Percentiles rank a stretch among this genome's conserved stretches.
Conservation (phyloP, 2,888 invertebrate species). For the Melieria picta region DNA sequence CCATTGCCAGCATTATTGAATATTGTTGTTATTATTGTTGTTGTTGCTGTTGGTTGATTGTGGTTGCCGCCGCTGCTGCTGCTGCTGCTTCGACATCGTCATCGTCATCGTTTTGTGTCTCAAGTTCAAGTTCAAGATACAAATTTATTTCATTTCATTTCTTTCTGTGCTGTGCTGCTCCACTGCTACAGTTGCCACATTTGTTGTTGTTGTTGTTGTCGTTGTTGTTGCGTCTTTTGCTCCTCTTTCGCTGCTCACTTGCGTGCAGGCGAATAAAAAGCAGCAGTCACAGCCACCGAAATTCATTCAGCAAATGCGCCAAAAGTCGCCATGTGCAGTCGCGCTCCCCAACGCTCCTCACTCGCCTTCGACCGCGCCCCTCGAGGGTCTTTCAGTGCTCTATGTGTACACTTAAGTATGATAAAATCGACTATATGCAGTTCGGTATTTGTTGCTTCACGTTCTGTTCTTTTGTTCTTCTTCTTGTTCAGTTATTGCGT, state of each 20-base stretch:
- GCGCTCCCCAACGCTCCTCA: too few species aligned
- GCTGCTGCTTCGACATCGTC: not conserved
- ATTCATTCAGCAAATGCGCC: not conserved
- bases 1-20: not conserved
- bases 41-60: not conserved
- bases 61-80: constrained; percentile 1
- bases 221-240: not conserved
- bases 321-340: not conserved
- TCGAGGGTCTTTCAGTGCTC: not conserved
- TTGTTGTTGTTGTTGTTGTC: not conserved
- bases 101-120: constrained; percentile 52
- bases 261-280: too few species aligned
- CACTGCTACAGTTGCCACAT: not conserved
- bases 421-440: not conserved
- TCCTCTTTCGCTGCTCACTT: constrained; percentile 5
- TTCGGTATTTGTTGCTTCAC: too few species aligned
- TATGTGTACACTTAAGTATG: not conserved
- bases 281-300: not conserved
- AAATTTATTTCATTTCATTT: constrained; percentile 55
- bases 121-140: constrained; percentile 64
- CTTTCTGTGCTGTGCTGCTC: constrained; percentile 43
- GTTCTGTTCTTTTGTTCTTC: not conserved
- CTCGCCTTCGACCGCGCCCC: too few species aligned
- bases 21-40: not conserved
- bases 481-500: not conserved